Evolutionary conservation across 2,888 invertebrate genomes (phyloP).

Genomic region (Diplazon laetatorius): DNA sequence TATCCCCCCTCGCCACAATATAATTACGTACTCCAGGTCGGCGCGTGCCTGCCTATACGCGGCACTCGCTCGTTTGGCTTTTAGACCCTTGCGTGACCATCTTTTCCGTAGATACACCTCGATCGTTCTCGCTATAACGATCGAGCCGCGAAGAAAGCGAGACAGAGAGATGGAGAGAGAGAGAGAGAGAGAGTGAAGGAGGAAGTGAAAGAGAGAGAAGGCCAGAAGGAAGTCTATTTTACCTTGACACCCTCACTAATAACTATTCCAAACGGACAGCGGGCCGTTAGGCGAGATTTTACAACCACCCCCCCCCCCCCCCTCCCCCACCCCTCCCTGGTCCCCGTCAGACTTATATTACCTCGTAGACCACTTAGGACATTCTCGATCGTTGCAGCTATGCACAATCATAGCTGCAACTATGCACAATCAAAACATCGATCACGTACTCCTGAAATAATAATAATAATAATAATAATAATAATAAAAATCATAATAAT

Average conservation of each 20-base stretch:
- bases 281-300: slow-evolving; percentile 49
- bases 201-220: too few species aligned
- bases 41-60: slow-evolving; percentile 77
- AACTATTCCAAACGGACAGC: slow-evolving; percentile 60
- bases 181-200: background rate
- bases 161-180: slow-evolving; percentile 18
- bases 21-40: slow-evolving; percentile 78
- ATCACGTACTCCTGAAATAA: too few species aligned
- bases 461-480: too few species aligned
- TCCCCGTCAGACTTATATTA: slow-evolving; percentile 23
- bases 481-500: too few species aligned
- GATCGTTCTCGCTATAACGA: slow-evolving; percentile 73
- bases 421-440: too few species aligned
- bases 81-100: slow-evolving; percentile 74
- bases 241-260: slow-evolving; percentile 68
- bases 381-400: background rate
- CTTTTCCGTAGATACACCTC: slow-evolving; percentile 67
- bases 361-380: background rate
- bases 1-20: slow-evolving; percentile 71
- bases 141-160: slow-evolving; percentile 49
- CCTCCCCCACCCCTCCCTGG: too few species aligned
- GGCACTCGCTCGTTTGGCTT: slow-evolving; percentile 37
- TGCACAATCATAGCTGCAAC: too few species aligned
- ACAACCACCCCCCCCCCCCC: too few species aligned
- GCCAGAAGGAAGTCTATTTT: slow-evolving; percentile 41